These are phyloP conservation scores for Druon quercuslanigerum DNA, from an alignment of 1,140 invertebrate genomes.

Conservation along the genomic window DNA sequence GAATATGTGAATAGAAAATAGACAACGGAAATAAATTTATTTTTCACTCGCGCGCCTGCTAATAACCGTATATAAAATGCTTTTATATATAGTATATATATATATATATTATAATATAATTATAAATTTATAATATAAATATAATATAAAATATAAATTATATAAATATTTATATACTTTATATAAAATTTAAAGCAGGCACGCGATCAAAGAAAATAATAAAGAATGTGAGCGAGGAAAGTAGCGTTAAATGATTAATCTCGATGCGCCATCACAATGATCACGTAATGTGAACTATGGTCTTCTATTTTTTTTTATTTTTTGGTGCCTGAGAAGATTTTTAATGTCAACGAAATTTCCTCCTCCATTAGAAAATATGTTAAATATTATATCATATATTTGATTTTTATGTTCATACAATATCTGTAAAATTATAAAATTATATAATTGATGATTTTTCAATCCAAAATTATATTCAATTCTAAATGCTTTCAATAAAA, in stretches of 20 bases:
- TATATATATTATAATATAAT: too few relatives aligned
- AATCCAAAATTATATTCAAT: too few relatives aligned
- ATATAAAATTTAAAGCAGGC: slow-evolving; percentile 20
- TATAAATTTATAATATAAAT: slow-evolving; percentile 4
- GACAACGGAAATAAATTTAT: slow-evolving; percentile 2
- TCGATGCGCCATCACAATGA: slow-evolving; percentile 1
- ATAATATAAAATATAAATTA: too few relatives aligned
- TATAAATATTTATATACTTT: too few relatives aligned
- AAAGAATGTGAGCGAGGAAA: neutral
- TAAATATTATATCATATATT: too few relatives aligned
- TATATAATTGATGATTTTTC: too few relatives aligned
- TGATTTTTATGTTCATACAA: too few relatives aligned
- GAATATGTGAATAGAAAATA: slow-evolving; percentile 7
- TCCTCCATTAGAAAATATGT: too few relatives aligned
- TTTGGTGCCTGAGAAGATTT: neutral
- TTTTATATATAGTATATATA: too few relatives aligned
- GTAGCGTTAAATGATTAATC: slow-evolving; percentile 6
- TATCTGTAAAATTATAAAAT: too few relatives aligned
- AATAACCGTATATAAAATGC: slow-evolving; percentile 1
- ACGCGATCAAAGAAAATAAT: slow-evolving; percentile 20
- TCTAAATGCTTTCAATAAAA: too few relatives aligned
- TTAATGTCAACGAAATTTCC: neutral
- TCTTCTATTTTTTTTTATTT: neutral
- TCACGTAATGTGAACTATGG: slow-evolving; percentile 7
- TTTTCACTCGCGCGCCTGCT: neutral